Evolutionary conservation across 2,888 invertebrate genomes (phyloP).

Genomic region (Penaeus monodon): DNA sequence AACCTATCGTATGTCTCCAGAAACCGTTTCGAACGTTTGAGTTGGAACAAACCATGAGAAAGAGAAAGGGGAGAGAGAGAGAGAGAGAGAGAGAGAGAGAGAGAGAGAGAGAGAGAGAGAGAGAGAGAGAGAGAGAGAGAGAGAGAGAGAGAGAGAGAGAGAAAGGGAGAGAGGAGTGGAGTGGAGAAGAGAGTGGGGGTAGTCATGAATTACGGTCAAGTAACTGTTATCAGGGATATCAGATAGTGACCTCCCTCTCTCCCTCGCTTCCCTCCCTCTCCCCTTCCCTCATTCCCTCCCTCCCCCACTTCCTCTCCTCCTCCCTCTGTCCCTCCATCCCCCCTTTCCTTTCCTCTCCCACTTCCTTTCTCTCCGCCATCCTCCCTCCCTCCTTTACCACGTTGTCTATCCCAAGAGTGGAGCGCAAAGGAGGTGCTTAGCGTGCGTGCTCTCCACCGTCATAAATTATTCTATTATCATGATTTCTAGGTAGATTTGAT

Average conservation of each 20-base stretch:
- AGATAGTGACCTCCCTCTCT: neutral
- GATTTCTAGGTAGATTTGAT: no score
- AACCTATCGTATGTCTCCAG: neutral
- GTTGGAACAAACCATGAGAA: neutral
- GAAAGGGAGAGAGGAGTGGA: neutral
- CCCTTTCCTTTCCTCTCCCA: neutral
- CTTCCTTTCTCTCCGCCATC: neutral
- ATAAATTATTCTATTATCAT: no score
- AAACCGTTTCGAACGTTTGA: no score
- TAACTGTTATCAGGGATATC: no score
- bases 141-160: constrained; percentile 11
- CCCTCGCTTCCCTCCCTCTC: neutral
- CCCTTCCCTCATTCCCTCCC: neutral
- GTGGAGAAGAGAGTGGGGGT: neutral
- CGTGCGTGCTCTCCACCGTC: no score
- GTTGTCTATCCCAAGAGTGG: no score
- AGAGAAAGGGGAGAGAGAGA: constrained; percentile 15
- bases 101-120: constrained; percentile 30
- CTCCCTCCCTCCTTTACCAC: no score
- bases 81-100: constrained; percentile 27
- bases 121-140: constrained; percentile 23
- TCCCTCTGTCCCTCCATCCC: constrained; percentile 7
- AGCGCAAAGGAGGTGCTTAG: no score
- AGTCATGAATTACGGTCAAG: no score
- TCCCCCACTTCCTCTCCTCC: neutral